Evolutionary conservation across 2,888 invertebrate species (phyloP).

Genomic region (Drosophila mimetica): DNA sequence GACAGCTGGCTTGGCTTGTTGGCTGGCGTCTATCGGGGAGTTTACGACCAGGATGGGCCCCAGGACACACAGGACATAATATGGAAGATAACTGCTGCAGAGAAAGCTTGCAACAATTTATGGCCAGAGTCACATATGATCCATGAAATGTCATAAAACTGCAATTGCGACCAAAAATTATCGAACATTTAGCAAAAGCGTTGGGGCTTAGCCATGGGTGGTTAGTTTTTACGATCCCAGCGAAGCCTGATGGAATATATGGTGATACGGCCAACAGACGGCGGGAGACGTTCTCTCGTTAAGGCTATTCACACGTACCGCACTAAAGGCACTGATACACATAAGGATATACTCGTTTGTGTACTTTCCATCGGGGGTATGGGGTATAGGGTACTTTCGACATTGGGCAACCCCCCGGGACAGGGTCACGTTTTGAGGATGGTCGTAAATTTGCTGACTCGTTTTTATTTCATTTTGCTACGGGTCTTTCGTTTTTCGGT

Average conservation of each 20-base stretch:
- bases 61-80: conserved; percentile 34
- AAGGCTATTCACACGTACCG: conserved; percentile 68
- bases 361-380: conserved; percentile 17
- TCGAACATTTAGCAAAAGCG: conserved; percentile 77
- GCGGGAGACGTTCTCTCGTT: conserved; percentile 37
- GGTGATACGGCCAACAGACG: conserved; percentile 14
- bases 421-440: conserved; percentile 46
- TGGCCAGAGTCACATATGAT: conserved; percentile 59
- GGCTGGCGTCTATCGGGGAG: conserved; percentile 33
- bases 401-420: conserved; percentile 41
- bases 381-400: conserved; percentile 9
- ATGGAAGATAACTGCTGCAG: conserved; percentile 37
- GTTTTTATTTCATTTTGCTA: conserved; percentile 39
- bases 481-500: conserved; percentile 28
- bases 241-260: conserved; percentile 20
- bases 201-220: conserved; percentile 67
- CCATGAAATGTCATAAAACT: conserved; percentile 76
- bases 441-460: conserved; percentile 49
- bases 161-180: conserved; percentile 77
- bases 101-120: conserved; percentile 65
- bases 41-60: conserved; percentile 33
- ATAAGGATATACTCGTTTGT: conserved; percentile 41
- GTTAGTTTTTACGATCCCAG: conserved; percentile 61
- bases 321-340: conserved; percentile 74
- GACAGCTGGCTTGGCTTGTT: conserved; percentile 65